phyloP scores from a whole-genome alignment of 2,113 vertebrate genomes.

The Xiphias gladius region DNA sequence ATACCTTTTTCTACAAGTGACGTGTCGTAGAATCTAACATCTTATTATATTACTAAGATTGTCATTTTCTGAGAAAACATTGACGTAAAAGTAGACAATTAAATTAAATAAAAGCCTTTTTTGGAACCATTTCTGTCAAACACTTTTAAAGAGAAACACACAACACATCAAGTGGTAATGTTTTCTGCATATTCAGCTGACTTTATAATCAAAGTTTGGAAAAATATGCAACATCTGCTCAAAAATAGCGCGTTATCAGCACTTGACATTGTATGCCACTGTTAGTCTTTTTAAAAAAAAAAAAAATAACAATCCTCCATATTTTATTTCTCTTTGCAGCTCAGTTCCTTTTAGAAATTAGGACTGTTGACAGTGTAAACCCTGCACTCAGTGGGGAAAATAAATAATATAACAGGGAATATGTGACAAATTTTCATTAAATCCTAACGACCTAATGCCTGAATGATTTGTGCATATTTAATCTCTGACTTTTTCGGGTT shows the following conservation, averaged over 20 bases:
- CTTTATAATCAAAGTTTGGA: constrained; percentile 69
- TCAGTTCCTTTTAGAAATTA: constrained; percentile 43
- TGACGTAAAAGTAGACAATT: constrained; percentile 22
- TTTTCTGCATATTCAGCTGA: constrained; percentile 60
- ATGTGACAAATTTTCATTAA: constrained; percentile 2
- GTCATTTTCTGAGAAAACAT: constrained; percentile 20
- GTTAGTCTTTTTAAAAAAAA: constrained; percentile 27
- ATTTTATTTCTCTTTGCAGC: constrained; percentile 52
- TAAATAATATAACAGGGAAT: constrained; percentile 71
- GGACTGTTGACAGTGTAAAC: constrained; percentile 67
- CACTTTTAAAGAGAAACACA: constrained; percentile 67
- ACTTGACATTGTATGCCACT: constrained; percentile 35
- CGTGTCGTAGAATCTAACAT: not conserved
- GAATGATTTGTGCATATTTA: constrained; percentile 48
- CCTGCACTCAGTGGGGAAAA: constrained; percentile 65
- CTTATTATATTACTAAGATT: constrained; percentile 21
- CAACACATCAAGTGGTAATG: constrained; percentile 60
- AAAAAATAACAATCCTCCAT: constrained; percentile 38
- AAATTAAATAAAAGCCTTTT: constrained; percentile 58
- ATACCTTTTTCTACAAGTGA: not conserved
- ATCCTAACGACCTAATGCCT: constrained; percentile 3
- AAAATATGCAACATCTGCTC: constrained; percentile 63
- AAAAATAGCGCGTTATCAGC: constrained; percentile 51
- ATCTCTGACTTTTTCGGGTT: constrained; percentile 24
- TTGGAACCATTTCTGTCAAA: constrained; percentile 52